Evolutionary conservation across 92 coral and sea anemone genomes (phyloP), one percentile per base, ranked within the genome.

Genomic region (Anthopleura xanthogrammica): DNA sequence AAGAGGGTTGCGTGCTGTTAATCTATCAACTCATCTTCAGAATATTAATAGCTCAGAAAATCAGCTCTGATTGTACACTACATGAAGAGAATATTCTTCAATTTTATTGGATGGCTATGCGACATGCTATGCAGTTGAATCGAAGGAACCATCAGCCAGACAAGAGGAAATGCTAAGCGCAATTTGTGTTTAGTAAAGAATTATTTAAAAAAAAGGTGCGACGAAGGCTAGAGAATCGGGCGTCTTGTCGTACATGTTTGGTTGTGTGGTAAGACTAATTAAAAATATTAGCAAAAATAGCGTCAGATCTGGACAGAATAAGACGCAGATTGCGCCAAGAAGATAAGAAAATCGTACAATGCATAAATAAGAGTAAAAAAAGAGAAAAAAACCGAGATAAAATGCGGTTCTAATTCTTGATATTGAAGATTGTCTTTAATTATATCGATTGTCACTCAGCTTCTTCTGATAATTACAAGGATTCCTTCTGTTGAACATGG

Each of bases 321-420:
- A 23, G 74, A 29, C 29, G 42, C 19, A 68, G 46, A 36, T 68
- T 68, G 74, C 41, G 16, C 42, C 74, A 23, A 24, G 29, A 68
- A 68, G 74, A 68, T 68, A 36, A 68, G 41, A 68, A 62, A 62
- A 62, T 29, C 70, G 20, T 20, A 62, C 70, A n/a, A 62, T n/a
- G 74, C 10, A 36, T 68, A 23, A 24, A 68, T 9, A 29, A 11
- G 29, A 23, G 74, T 5, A 8, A 68, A 0, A 68, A 68, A 3
- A 0, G 12, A 29, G 74, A 68, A 29, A 68, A 68, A 5, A 68
- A 68, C 16, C 29, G 40, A 68, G 46, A 36, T 68, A 68, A 23
- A 68, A 7, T 68, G 41, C 41, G 42, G 74, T 68, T 68, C 8
- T 9, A 68, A 68, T 62, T 23, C 8, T 22, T 14, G 41, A 68